Base-by-base conservation (phyloP, 1,140 invertebrate species). In the Amyelois transitella region DNA sequence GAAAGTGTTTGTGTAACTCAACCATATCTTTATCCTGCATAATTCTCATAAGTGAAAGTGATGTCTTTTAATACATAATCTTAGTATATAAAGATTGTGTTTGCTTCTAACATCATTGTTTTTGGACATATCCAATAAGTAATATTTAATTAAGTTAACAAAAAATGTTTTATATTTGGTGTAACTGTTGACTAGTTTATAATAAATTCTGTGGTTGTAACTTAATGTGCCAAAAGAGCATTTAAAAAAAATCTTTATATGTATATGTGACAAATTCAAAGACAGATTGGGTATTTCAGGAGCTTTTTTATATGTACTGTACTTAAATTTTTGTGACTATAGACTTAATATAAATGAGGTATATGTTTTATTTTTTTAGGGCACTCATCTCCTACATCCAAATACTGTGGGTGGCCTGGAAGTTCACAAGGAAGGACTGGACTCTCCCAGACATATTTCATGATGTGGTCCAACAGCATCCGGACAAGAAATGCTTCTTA, bases 401-500 rank as follows among this genome's bases (percentile, higher is more conserved):
- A 62, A 86, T 95, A 6, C 66, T 94, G 43, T 81, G 90, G 72
- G 75, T 90, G 44, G 91, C 94, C 10, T 82, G 79, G 57, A 72
- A 82, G 7, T 90, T 92, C 55, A 88, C 91, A 19, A 91, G 88
- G 43, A 92, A 92, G 65, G 92, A 96, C 72, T 75, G 90, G 38
- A 93, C 91, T 1, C 84, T 96, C 12, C 92, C 92, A 0, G 92
- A 95, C 72, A 89, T 95, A 45, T 97, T 97, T 73, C 90, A 92
- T 60, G 84, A 91, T 58, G 89, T 91, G 57, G 94, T 94, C 0
- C 86, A 89, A 6, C 92, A 91, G 67, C 90, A 96, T 83, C 95
- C 95, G 0, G 90, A 96, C 44, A 96, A 95, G 86, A 67, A 91
- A 6, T 95, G 94, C 49, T 93, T 97, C 24, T 87, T 96, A 49